Evolutionary conservation across 23 tunicate genomes (phyloP).

Genomic region (Trididemnum nubilum): DNA sequence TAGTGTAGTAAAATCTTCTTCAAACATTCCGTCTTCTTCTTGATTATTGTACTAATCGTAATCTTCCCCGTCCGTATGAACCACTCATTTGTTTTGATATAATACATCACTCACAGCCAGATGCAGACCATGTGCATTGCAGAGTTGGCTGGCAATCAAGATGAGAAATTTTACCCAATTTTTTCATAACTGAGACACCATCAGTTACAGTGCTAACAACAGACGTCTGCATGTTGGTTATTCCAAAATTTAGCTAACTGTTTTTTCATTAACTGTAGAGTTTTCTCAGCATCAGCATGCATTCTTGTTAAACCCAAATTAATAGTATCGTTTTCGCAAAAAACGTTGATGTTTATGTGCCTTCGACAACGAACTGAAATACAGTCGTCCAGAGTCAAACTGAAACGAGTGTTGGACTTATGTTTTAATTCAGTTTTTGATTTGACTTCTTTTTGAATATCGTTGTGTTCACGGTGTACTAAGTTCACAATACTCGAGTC

Average conservation of each 20-base stretch:
- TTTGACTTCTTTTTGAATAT: background rate
- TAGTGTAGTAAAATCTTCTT: too few relatives aligned
- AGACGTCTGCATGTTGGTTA: too few relatives aligned
- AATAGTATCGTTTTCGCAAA: conserved; percentile 6
- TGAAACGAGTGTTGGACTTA: too few relatives aligned
- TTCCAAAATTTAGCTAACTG: conserved; percentile 19
- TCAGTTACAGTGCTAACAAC: too few relatives aligned
- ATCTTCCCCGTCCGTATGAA: conserved; percentile 4
- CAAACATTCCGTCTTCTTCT: conserved; percentile 7
- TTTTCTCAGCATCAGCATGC: conserved; percentile 5
- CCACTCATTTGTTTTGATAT: background rate
- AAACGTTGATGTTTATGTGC: conserved; percentile 13
- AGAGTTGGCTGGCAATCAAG: background rate
- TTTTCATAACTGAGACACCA: too few relatives aligned
- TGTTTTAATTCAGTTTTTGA: conserved; percentile 16
- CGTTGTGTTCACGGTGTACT: too few relatives aligned
- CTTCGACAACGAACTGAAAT: conserved; percentile 17
- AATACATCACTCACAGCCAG: conserved; percentile 11
- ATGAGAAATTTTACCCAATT: background rate
- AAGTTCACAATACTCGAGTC: too few relatives aligned
- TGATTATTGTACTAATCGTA: conserved; percentile 12
- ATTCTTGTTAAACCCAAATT: conserved; percentile 3
- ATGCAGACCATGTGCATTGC: too few relatives aligned
- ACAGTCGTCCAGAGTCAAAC: conserved; percentile 1
- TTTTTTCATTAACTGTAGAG: conserved; percentile 12